phyloP scores from a whole-genome alignment of 2,113 vertebrate species.

The Oxyura jamaicensis region DNA sequence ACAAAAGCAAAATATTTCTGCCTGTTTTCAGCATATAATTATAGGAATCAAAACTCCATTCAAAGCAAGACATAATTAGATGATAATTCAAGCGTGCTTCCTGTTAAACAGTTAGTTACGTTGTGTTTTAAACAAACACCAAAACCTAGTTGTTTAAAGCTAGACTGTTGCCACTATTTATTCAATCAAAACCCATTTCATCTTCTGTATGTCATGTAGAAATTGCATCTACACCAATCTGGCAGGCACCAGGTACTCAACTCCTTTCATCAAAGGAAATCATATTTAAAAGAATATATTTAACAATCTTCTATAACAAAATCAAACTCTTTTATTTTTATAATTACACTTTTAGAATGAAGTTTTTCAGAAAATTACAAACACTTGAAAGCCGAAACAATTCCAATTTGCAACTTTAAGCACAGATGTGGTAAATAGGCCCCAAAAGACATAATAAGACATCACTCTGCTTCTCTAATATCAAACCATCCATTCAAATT shows the following conservation, averaged over 20 bases:
- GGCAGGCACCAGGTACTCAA: background rate
- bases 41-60: background rate
- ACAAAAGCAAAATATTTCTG: background rate
- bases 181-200: background rate
- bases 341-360: background rate
- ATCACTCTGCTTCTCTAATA: background rate
- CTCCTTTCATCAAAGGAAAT: background rate
- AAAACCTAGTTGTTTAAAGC: background rate
- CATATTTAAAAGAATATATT: background rate
- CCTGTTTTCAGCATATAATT: background rate
- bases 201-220: background rate
- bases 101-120: background rate
- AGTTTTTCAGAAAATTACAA: background rate
- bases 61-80: background rate
- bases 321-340: background rate
- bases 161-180: background rate
- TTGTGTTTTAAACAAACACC: background rate
- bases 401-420: background rate
- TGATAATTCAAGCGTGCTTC: background rate
- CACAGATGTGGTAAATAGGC: background rate
- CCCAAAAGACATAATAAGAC: background rate
- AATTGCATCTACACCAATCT: background rate
- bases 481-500: background rate
- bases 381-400: background rate
- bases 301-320: background rate